Evolutionary conservation across 2,797 vertebrate species (phyloP).

Genomic region (Periophthalmus magnuspinnatus): DNA sequence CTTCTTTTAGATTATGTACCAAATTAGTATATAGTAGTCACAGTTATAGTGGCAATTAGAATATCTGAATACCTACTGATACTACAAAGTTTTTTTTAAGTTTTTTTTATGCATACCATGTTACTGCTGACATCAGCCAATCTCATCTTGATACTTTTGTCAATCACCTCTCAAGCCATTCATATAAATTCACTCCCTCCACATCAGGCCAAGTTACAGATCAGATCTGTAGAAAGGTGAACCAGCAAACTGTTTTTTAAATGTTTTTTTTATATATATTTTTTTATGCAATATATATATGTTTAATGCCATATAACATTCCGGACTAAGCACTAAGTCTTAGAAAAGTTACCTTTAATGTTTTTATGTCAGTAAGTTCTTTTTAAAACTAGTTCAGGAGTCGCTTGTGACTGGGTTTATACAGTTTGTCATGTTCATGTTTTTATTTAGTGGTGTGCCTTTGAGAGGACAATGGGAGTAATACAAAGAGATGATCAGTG

Average conservation of each 20-base stretch:
- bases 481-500: constrained; percentile 14
- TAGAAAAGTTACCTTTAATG: neutral
- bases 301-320: neutral
- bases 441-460: constrained; percentile 31
- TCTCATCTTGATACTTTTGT: too few relatives aligned
- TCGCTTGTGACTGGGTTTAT: neutral
- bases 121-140: too few relatives aligned
- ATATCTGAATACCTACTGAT: too few relatives aligned
- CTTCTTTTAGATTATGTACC: neutral
- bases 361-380: neutral
- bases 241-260: too few relatives aligned
- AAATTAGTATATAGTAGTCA: neutral
- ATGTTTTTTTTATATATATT: too few relatives aligned
- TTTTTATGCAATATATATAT: neutral
- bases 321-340: neutral
- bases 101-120: too few relatives aligned
- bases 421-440: constrained; percentile 1
- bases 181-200: too few relatives aligned
- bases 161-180: too few relatives aligned
- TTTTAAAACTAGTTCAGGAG: neutral
- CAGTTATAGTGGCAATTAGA: neutral
- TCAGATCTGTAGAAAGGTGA: neutral
- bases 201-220: too few relatives aligned
- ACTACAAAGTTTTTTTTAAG: too few relatives aligned
- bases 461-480: constrained; percentile 4